phyloP scores from a whole-genome alignment of 2,797 vertebrate species.

The Octomys mimax region DNA sequence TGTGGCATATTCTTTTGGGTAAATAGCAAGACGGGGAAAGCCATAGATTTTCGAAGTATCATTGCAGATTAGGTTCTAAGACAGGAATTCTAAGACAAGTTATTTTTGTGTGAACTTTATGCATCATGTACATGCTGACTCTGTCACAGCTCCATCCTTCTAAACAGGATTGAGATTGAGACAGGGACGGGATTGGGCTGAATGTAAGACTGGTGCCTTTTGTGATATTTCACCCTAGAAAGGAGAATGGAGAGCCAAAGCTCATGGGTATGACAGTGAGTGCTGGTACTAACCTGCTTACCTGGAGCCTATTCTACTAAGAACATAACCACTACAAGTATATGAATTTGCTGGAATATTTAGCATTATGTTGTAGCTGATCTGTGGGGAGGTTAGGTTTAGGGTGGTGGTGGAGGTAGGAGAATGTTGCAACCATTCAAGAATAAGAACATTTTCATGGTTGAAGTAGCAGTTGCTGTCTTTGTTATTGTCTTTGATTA shows the following conservation, averaged over 20 bases:
- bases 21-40: constrained; percentile 32
- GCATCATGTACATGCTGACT: not conserved
- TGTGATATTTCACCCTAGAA: constrained; percentile 37
- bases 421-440: constrained; percentile 33
- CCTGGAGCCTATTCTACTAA: constrained; percentile 27
- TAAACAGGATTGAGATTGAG: constrained; percentile 8
- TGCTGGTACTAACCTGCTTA: constrained; percentile 58
- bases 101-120: constrained; percentile 50
- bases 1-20: constrained; percentile 49
- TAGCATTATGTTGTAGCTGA: constrained; percentile 58
- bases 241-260: constrained; percentile 34
- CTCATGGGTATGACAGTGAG: constrained; percentile 22
- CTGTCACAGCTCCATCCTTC: not conserved
- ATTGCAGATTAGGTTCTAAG: constrained; percentile 51
- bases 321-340: constrained; percentile 54
- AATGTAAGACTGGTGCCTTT: constrained; percentile 39
- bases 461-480: constrained; percentile 18
- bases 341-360: constrained; percentile 59
- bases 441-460: constrained; percentile 58
- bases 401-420: not conserved
- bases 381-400: not conserved
- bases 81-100: not conserved
- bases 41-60: constrained; percentile 8
- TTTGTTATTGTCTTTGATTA: constrained; percentile 51
- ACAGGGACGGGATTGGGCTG: not conserved